Conservation (phyloP, 1,140 invertebrate species). For the Ostrea edulis region DNA sequence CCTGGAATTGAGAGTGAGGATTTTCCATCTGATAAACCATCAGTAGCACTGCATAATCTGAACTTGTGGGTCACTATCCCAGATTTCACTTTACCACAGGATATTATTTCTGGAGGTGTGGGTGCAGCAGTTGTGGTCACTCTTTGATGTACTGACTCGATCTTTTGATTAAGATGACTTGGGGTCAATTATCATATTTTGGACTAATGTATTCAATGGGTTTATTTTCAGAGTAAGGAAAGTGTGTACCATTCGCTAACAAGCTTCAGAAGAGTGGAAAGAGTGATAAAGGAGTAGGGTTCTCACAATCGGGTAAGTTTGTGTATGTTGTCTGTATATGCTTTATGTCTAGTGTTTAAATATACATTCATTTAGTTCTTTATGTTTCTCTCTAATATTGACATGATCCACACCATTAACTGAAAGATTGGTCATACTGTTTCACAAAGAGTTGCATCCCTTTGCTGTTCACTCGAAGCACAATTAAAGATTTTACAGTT, state of each 20-base stretch:
- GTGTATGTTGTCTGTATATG: neutral
- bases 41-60: neutral
- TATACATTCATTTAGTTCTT: too few relatives aligned
- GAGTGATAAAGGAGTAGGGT: neutral
- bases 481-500: too few relatives aligned
- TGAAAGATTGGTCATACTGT: too few relatives aligned
- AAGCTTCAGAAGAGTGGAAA: neutral
- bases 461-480: too few relatives aligned
- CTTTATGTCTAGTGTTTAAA: neutral
- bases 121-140: neutral
- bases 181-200: neutral
- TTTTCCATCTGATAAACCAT: constrained; percentile 20
- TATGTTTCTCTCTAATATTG: too few relatives aligned
- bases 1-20: constrained; percentile 6
- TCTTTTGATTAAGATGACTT: neutral
- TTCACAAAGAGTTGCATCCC: too few relatives aligned
- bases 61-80: constrained; percentile 4
- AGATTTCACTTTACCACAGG: neutral
- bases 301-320: neutral
- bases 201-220: neutral
- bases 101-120: neutral
- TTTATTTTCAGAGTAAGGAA: constrained; percentile 23
- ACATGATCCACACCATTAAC: too few relatives aligned
- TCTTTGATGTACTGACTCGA: neutral
- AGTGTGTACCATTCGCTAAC: neutral